Percentiles rank a stretch among this genome's conserved stretches.
Evolutionary conservation across 2,888 invertebrate genomes (phyloP).

Genomic region (Leucophenga maculata): DNA sequence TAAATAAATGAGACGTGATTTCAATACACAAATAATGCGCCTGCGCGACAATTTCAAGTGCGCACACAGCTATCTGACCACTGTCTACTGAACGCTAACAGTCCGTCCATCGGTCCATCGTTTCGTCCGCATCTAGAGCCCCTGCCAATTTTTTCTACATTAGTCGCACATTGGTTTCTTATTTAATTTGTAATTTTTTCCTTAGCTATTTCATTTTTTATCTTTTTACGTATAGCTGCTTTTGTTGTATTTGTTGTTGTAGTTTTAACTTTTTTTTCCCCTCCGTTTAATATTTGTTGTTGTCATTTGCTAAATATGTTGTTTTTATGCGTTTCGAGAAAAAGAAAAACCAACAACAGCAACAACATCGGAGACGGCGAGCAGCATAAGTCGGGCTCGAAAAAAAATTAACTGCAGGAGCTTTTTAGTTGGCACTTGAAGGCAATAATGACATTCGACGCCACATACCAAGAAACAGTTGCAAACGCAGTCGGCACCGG

Average conservation of each 20-base stretch:
- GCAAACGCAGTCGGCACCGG: slow-evolving; percentile 30
- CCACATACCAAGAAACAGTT: slow-evolving; percentile 67
- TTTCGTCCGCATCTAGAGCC: too few species aligned
- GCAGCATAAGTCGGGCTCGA: slow-evolving; percentile 43
- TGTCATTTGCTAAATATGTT: slow-evolving; percentile 70
- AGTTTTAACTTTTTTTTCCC: not conserved
- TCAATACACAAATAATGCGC: slow-evolving; percentile 71
- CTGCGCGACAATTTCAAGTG: not conserved
- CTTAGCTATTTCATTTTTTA: slow-evolving; percentile 29
- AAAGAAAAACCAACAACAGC: slow-evolving; percentile 26
- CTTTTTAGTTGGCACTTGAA: slow-evolving; percentile 69
- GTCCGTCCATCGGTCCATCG: too few species aligned
- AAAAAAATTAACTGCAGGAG: slow-evolving; percentile 63
- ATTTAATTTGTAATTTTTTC: slow-evolving; percentile 62
- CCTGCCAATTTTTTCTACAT: too few species aligned
- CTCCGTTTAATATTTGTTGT: slow-evolving; percentile 50
- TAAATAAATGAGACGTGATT: slow-evolving; percentile 73
- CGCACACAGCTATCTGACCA: too few species aligned
- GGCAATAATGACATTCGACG: slow-evolving; percentile 70
- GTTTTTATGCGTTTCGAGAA: slow-evolving; percentile 61
- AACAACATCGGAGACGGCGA: slow-evolving; percentile 28
- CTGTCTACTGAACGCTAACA: too few species aligned
- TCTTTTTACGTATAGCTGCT: slow-evolving; percentile 41
- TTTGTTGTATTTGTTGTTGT: slow-evolving; percentile 12
- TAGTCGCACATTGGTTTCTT: slow-evolving; percentile 45